phyloP scores from a whole-genome alignment of 2,888 invertebrate genomes.

The Caenorhabditis japonica region DNA sequence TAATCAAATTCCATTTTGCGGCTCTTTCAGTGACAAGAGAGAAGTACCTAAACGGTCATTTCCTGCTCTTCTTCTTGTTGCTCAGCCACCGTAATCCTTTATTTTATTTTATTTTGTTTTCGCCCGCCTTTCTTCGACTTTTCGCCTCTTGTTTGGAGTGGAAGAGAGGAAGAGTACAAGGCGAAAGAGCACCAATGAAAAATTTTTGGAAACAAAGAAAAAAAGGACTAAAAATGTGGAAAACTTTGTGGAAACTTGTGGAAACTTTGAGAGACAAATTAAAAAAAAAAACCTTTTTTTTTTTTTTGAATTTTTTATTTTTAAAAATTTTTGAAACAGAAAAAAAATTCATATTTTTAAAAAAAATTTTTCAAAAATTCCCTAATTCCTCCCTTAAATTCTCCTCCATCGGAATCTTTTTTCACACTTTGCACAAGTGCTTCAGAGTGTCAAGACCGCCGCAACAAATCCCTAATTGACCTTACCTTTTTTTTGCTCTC shows the following conservation, averaged over 20 bases:
- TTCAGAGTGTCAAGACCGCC: conserved; percentile 8
- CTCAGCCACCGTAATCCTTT: too few relatives aligned
- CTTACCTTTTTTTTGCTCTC: conserved; percentile 16
- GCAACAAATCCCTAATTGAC: conserved; percentile 46
- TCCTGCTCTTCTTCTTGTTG: too few relatives aligned
- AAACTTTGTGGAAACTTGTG: too few relatives aligned
- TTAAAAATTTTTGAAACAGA: not conserved
- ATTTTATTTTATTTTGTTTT: too few relatives aligned
- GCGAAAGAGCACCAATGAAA: not conserved
- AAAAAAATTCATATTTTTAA: not conserved
- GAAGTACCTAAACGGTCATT: too few relatives aligned
- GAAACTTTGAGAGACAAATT: not conserved
- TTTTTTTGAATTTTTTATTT: not conserved
- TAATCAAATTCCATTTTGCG: too few relatives aligned
- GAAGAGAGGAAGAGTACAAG: too few relatives aligned
- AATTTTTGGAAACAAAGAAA: not conserved
- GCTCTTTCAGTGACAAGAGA: too few relatives aligned
- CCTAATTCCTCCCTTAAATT: not conserved
- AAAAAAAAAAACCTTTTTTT: not conserved
- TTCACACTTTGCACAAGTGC: not conserved
- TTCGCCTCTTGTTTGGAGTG: not conserved
- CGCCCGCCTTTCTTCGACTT: not conserved
- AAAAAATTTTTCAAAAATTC: not conserved
- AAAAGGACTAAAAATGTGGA: not conserved
- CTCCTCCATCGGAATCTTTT: not conserved